Base-by-base conservation (phyloP, 2,113 vertebrate species). In the Gasterosteus nipponicus region DNA sequence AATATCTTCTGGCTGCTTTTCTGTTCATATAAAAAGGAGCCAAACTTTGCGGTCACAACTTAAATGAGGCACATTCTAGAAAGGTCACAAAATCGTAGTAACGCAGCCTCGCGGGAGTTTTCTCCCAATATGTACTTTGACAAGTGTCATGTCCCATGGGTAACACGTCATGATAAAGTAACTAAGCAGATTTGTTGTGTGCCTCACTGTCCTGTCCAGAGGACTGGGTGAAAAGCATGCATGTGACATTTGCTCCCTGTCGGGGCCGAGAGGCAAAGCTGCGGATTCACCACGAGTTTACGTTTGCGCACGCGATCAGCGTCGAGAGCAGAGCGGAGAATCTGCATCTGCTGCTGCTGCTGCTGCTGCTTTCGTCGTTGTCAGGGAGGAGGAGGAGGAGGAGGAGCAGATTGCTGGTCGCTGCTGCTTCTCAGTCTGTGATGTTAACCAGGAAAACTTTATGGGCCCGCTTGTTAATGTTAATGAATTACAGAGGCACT, bases 141-240 rank as follows among this genome's bases (percentile, higher is more conserved):
- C 90, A 88, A 89, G 86, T 82, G 84, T 75, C 80, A 78, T 59
- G 74, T 91, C 92, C 90, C 91, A 77, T 61, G 87, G 87, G 92
- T 84, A 85, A 92, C 86, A 75, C 73, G 87, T 80, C 87, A 84
- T 87, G 82, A 89, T 85, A 87, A 89, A 90, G 91, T 86, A 86
- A 88, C 84, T 92, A 88, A 90, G 86, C 85, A 89, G 91, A 88
- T 90, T 87, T 90, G 84, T 85, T 59, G 66, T 90, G 84, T 75
- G 84, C 79, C 89, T 84, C 76, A 82, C 80, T 78, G 83, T 88
- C 87, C 87, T 88, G 86, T 91, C 86, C 82, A 60, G 82, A 83
- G 75, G 81, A 73, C 57, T 69, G 87, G 86, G 89, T 89, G 91
- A 92, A 92, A 88, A 89, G 87, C 80, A 69, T 93, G 53, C 35